phyloP scores from a whole-genome alignment of 2,113 vertebrate species.

The Tonatia bakeri region DNA sequence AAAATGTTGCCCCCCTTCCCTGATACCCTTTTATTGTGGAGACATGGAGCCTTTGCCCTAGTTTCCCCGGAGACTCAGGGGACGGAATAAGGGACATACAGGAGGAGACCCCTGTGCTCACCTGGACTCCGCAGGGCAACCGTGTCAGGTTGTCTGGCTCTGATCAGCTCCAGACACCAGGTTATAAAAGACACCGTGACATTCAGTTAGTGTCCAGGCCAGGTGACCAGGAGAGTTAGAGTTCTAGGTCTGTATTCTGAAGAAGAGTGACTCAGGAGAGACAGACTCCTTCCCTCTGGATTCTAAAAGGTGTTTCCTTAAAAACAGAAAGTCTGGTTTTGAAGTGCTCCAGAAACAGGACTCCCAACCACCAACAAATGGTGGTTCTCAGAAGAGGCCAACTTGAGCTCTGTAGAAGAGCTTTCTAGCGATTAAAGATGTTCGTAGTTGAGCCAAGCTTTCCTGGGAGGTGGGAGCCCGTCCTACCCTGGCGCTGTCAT shows the following conservation, averaged over 20 bases:
- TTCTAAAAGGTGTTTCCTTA: neutral
- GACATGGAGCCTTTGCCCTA: neutral
- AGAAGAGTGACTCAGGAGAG: neutral
- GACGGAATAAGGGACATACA: neutral
- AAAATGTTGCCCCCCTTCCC: neutral
- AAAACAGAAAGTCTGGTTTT: neutral
- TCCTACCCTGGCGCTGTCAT: neutral
- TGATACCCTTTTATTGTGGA: neutral
- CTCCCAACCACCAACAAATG: neutral
- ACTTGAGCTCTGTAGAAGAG: neutral
- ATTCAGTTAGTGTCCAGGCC: neutral
- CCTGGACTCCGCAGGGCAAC: neutral
- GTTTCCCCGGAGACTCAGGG: neutral
- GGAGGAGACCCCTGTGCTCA: fast-evolving
- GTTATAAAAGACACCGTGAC: neutral
- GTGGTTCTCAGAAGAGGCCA: neutral
- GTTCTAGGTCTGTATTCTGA: neutral
- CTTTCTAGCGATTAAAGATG: neutral
- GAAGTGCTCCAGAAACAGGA: neutral
- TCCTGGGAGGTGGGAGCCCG: neutral
- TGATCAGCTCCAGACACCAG: neutral
- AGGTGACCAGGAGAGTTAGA: neutral
- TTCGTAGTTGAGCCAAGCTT: neutral
- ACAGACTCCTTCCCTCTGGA: neutral
- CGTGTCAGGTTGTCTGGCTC: neutral